Percentiles rank a stretch among this genome's conserved stretches.
Conservation (phyloP, 2,888 invertebrate species). For the Morpho deidamia region DNA sequence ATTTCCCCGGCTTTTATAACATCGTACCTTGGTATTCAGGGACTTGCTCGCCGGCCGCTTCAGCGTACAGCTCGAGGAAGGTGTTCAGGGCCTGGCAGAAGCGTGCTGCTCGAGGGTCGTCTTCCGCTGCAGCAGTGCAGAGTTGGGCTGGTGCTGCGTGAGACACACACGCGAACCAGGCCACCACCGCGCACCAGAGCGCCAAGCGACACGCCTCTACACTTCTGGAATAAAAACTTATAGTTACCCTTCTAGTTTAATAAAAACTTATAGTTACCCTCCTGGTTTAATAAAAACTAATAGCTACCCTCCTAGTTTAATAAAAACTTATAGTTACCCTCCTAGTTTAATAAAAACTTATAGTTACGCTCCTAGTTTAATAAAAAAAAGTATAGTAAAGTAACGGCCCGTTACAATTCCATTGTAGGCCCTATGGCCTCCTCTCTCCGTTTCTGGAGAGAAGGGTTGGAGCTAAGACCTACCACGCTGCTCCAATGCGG, state of each 20-base stretch:
- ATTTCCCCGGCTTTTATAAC: no score
- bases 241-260: neutral
- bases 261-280: neutral
- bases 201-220: slow-evolving; percentile 49
- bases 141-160: slow-evolving; percentile 50
- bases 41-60: slow-evolving; percentile 79
- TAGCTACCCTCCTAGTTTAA: no score
- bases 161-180: slow-evolving; percentile 40
- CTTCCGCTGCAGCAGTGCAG: slow-evolving; percentile 80
- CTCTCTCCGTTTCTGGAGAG: no score
- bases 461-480: no score
- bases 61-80: slow-evolving; percentile 81
- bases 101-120: slow-evolving; percentile 80
- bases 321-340: no score
- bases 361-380: no score
- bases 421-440: no score
- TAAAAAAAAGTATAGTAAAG: no score
- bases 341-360: no score
- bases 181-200: slow-evolving; percentile 28
- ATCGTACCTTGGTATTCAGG: slow-evolving; percentile 65
- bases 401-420: no score
- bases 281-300: no score
- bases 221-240: slow-evolving; percentile 30
- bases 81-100: slow-evolving; percentile 83
- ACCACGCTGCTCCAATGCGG: no score